Conservation (phyloP, 2,797 vertebrate species). For the Luscinia megarhynchos region DNA sequence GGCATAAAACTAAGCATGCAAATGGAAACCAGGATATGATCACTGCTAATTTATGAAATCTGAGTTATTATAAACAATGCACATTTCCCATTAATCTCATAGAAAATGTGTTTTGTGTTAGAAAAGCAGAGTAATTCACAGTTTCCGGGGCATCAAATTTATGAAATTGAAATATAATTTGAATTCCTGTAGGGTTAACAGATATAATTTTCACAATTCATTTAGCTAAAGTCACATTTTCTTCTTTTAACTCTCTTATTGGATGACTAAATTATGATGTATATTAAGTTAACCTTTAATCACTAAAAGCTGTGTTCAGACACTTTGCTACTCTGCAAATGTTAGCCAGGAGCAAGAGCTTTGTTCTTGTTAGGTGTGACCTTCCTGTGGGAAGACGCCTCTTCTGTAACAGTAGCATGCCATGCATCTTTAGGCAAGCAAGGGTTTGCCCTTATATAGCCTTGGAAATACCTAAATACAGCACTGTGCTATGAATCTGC, state of each 20-base stretch:
- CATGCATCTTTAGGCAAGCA: background rate
- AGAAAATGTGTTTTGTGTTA: conserved; percentile 35
- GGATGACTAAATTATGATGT: conserved; percentile 9
- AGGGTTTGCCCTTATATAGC: background rate
- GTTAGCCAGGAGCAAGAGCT: background rate
- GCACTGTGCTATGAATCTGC: background rate
- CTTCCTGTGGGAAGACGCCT: conserved; percentile 6
- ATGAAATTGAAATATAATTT: conserved; percentile 58
- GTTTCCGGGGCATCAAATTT: conserved; percentile 51
- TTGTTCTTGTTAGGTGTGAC: background rate
- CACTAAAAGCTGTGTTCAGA: conserved; percentile 1
- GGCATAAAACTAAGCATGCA: background rate
- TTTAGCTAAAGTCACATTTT: conserved; percentile 43
- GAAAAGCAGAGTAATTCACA: conserved; percentile 42
- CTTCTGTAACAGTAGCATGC: background rate
- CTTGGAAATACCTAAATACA: background rate
- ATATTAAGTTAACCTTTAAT: conserved; percentile 58
- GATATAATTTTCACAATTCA: conserved; percentile 31
- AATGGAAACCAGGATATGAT: conserved; percentile 37
- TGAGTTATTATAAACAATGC: conserved; percentile 54
- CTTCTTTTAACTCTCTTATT: conserved; percentile 14
- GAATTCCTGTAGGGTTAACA: conserved; percentile 50
- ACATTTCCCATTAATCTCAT: conserved; percentile 47
- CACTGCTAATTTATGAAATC: conserved; percentile 40
- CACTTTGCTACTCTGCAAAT: conserved; percentile 39